Evolutionary conservation across 2,113 vertebrate genomes (phyloP), one percentile per base, ranked within the genome.

Genomic region (Phoxinus phoxinus): DNA sequence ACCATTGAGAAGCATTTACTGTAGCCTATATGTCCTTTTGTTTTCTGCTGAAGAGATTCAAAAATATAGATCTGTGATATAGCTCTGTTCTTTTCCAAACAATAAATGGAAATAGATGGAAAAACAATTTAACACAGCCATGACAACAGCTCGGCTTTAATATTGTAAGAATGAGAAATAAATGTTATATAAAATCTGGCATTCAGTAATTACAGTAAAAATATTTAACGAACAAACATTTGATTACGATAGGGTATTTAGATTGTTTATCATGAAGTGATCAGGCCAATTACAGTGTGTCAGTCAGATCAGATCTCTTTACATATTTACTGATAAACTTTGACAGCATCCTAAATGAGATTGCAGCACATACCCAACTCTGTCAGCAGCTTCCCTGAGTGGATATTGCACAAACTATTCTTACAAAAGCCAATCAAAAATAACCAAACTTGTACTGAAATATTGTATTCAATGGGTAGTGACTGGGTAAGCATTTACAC

Each of bases 191-290:
- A 32, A 30, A 48, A 65, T 67, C 25, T 48, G 21, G 13, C 59
- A 41, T 65, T 63, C 59, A 30, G 78, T 81, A 25, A 81, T 65
- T 65, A n/a, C 37, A 65, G 59, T 81, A n/a, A 65, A 81, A 30
- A 2, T 1, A 21, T 27, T 44, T 3, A 65, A 19, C 23, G 7
- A 19, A 27, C 25, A 44, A 23, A 23, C 59, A 65, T 79, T 79
- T 65, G 37, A 48, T 81, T 37, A 46, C 6, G 35, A 41, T 25
- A 81, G 59, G n/a, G 37, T 81, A 17, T 27, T 81, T 46, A 65
- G 3, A 4, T 63, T 81, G 78, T 81, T 81, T 81, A 61, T 81
- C 78, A 48, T 81, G 59, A 63, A 67, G 41, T 81, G 58, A 65
- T 81, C 78, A 81, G 46, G 59, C 41, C 78, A 81, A 65, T 81